Base-by-base conservation (phyloP, 2,113 vertebrate species). In the Toxostoma redivivum region DNA sequence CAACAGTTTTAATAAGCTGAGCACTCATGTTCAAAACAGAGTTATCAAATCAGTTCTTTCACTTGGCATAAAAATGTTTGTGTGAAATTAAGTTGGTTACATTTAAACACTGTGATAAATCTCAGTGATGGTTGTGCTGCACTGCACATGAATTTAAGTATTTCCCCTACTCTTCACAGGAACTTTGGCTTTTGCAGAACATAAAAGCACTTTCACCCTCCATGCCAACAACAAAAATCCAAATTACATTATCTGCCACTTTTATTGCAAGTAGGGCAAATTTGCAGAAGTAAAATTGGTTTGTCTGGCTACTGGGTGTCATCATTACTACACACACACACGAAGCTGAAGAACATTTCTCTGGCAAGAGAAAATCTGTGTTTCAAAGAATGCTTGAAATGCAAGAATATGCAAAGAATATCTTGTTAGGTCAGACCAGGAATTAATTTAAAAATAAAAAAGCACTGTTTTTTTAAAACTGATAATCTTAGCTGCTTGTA, bases 41-140 rank as follows among this genome's bases (percentile, higher is more conserved):
- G 70, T 92, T 93, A 94, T 93, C 93, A 95, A 96, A 91, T 92
- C 70, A 96, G 64, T 94, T 95, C 58, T 91, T 89, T 90, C 73
- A 93, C 62, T 93, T 86, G 95, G 79, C 82, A 95, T 92, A 91
- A 93, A 97, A 96, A 92, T 84, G 76, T 96, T 96, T 94, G 90
- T 93, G 90, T 95, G 93, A 96, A 96, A 96, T 96, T 95, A 97
- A 93, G 80, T 93, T 92, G 88, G 88, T 96, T 96, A 95, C 94
- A 70, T 95, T 93, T 94, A 95, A 92, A 86, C 65, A 81, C 72
- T 93, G 90, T 88, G 93, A 93, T 93, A 97, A 96, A 96, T 94
- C 81, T 81, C 47, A 70, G 4, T 82, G 90, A 92, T 7, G 9
- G 67, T 18, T 84, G 40, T 50, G 69, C 53, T 72, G 51, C 64